Percentiles rank a stretch among this genome's conserved stretches.
phyloP scores from a whole-genome alignment of 2,888 invertebrate genomes.

The Sphaeridia pumilis region DNA sequence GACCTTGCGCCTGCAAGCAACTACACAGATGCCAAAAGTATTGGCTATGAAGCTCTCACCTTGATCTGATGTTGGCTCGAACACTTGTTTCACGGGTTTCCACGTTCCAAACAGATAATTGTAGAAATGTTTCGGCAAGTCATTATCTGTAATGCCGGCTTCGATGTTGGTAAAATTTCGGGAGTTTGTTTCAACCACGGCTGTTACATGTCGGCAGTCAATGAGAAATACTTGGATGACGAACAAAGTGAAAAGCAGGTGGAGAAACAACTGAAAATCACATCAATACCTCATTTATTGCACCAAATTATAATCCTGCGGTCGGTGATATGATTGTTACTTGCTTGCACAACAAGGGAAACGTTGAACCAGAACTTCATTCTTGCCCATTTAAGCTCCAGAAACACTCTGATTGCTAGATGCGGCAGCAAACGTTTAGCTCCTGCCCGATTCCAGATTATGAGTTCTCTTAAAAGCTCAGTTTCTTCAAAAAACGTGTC shows the following conservation, averaged over 20 bases:
- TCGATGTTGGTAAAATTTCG: too few relatives aligned
- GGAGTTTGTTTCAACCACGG: too few relatives aligned
- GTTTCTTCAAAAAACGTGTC: slow-evolving; percentile 5
- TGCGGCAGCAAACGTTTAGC: slow-evolving; percentile 9
- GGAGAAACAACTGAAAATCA: background rate
- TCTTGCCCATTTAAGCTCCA: slow-evolving; percentile 13
- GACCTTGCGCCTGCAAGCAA: too few relatives aligned
- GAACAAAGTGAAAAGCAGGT: background rate
- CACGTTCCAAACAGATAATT: background rate
- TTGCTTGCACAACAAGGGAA: slow-evolving; percentile 2
- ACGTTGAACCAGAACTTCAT: slow-evolving; percentile 9
- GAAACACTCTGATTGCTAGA: slow-evolving; percentile 10
- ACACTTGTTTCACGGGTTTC: slow-evolving; percentile 1
- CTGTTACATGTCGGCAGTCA: background rate
- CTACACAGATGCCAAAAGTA: too few relatives aligned
- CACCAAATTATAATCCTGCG: too few relatives aligned
- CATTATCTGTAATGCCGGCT: background rate
- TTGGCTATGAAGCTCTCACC: too few relatives aligned
- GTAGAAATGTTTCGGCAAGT: background rate
- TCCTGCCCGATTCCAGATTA: slow-evolving; percentile 2
- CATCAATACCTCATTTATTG: too few relatives aligned
- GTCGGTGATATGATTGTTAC: too few relatives aligned
- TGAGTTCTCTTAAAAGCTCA: slow-evolving; percentile 4
- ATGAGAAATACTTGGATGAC: background rate
- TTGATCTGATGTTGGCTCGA: too few relatives aligned